phyloP scores from a whole-genome alignment of 1,140 invertebrate species.

The Choristoneura fumiferana region DNA sequence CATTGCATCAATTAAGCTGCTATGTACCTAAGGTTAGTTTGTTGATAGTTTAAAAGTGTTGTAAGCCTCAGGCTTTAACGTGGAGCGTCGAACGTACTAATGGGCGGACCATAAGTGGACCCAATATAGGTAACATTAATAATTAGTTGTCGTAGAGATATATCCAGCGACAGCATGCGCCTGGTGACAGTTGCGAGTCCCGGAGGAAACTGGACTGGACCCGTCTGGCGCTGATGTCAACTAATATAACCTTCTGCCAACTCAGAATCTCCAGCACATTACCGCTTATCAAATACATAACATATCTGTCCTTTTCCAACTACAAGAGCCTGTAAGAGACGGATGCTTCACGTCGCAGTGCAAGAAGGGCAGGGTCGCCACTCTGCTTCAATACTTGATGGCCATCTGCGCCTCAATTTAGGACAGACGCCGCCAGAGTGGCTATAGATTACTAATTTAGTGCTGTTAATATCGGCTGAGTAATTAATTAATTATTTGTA shows the following conservation, averaged over 20 bases:
- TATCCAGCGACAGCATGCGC: not conserved
- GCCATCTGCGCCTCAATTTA: slow-evolving; percentile 51
- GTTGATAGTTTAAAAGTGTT: no score
- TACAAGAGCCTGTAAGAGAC: no score
- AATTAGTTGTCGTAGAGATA: slow-evolving; percentile 8
- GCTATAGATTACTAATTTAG: slow-evolving; percentile 37
- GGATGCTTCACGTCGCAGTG: no score
- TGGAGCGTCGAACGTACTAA: no score
- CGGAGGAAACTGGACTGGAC: slow-evolving; percentile 4
- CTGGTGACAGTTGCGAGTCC: slow-evolving; percentile 4
- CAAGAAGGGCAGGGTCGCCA: no score
- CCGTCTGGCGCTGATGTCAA: slow-evolving; percentile 6
- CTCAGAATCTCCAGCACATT: not conserved
- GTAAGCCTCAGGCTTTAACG: no score
- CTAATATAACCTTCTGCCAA: slow-evolving; percentile 14
- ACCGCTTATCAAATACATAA: no score
- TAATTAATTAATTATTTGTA: not conserved
- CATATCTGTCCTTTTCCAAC: no score
- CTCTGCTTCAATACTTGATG: slow-evolving; percentile 58
- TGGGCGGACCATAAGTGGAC: not conserved
- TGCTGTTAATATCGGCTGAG: slow-evolving; percentile 18
- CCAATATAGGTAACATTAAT: slow-evolving; percentile 7
- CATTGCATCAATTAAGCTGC: no score
- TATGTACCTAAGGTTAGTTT: no score
- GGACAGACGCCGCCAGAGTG: slow-evolving; percentile 30